A percentile compares a stretch with the other conserved stretches of the same genome.
Conservation (phyloP, 92 coral and sea anemone genomes). For the Isaurus tuberculatus region DNA sequence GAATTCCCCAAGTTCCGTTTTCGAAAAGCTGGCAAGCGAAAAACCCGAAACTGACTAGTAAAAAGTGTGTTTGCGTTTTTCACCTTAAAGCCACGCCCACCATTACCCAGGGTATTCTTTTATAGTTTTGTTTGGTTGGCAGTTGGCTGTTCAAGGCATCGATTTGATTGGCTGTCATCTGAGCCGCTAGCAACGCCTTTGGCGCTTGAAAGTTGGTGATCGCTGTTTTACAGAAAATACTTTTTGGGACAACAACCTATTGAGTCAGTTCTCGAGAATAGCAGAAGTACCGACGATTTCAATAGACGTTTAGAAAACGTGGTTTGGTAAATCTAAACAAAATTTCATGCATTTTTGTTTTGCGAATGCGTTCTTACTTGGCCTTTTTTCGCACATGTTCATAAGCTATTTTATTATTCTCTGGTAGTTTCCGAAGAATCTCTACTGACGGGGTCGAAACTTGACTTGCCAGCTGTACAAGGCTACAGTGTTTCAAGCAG, state of each 20-base stretch:
- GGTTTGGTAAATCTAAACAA: not conserved
- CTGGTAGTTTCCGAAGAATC: not conserved
- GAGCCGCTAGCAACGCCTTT: not conserved
- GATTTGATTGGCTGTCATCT: constrained; percentile 7
- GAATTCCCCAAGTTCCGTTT: too few species aligned
- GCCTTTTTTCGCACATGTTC: not conserved
- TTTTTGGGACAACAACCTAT: not conserved
- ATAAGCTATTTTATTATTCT: not conserved
- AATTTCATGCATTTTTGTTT: not conserved
- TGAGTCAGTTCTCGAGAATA: not conserved
- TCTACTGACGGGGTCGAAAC: not conserved
- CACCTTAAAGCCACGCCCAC: constrained; percentile 15
- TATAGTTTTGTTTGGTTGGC: not conserved
- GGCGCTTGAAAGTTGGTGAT: not conserved
- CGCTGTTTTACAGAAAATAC: not conserved
- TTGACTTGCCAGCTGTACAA: not conserved
- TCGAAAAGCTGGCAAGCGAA: too few species aligned
- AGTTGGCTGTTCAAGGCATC: not conserved
- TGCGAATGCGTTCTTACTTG: not conserved
- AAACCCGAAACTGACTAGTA: not conserved
- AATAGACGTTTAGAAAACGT: not conserved
- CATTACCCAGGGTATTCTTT: constrained; percentile 1
- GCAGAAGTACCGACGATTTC: not conserved
- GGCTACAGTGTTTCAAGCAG: not conserved
- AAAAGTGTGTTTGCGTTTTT: constrained; percentile 13